phyloP scores from a whole-genome alignment of 2,888 invertebrate genomes.

The Linyphia triangularis region DNA sequence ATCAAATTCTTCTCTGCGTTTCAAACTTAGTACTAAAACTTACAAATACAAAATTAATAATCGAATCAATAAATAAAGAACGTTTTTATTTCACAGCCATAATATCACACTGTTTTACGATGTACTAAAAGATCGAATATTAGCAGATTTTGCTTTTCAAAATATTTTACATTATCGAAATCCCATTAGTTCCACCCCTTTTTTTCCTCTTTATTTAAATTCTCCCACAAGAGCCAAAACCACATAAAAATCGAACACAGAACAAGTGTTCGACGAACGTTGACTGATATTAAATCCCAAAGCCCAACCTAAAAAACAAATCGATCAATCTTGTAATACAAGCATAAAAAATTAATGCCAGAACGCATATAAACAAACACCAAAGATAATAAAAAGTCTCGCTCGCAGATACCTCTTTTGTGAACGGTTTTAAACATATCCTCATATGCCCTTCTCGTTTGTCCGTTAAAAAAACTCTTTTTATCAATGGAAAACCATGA shows the following conservation, averaged over 20 bases:
- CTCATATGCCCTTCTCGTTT: slow-evolving; percentile 8
- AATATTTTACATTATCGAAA: slow-evolving; percentile 63
- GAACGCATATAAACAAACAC: neutral
- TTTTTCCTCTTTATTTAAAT: neutral
- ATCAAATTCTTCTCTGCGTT: too few species aligned
- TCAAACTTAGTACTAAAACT: too few species aligned
- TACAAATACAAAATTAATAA: too few species aligned
- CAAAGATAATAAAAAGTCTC: neutral
- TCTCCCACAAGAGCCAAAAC: neutral
- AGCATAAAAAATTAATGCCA: neutral
- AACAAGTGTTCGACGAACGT: slow-evolving; percentile 20
- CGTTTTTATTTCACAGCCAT: too few species aligned
- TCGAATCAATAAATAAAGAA: too few species aligned
- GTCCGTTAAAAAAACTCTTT: neutral
- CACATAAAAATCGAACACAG: neutral
- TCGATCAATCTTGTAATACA: slow-evolving; percentile 8
- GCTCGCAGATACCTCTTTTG: slow-evolving; percentile 7
- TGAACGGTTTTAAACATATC: slow-evolving; percentile 36
- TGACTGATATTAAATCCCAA: slow-evolving; percentile 45
- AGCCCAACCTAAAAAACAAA: slow-evolving; percentile 24
- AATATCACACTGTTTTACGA: slow-evolving; percentile 15
- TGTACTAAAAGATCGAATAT: slow-evolving; percentile 50
- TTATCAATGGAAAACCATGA: slow-evolving; percentile 28
- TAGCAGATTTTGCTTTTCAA: slow-evolving; percentile 57
- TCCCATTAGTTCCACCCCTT: slow-evolving; percentile 17